phyloP scores from a whole-genome alignment of 2,888 invertebrate species.

The Argyra leucocephala region DNA sequence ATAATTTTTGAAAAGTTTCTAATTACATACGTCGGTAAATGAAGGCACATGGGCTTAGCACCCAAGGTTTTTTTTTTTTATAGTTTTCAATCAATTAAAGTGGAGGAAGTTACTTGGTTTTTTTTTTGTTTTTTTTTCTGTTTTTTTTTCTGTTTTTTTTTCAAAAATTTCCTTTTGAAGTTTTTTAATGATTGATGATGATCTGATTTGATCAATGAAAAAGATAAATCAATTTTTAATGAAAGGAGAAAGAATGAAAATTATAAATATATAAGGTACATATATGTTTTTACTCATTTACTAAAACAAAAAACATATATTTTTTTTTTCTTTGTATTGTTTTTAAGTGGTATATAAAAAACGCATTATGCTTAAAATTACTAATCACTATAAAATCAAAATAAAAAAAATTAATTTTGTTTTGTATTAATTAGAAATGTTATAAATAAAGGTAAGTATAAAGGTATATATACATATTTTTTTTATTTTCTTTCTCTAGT shows the following conservation, averaged over 20 bases:
- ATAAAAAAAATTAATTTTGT: background rate
- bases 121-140: background rate
- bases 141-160: background rate
- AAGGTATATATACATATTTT: no score
- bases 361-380: background rate
- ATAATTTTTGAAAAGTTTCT: background rate
- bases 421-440: background rate
- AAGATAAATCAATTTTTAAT: background rate
- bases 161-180: background rate
- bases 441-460: background rate
- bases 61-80: background rate
- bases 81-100: background rate
- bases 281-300: no score
- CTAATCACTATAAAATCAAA: background rate
- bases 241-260: background rate
- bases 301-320: background rate
- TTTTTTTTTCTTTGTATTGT: no score
- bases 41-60: background rate
- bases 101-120: background rate
- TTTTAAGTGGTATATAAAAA: no score
- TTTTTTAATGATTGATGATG: background rate
- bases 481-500: background rate
- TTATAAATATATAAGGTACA: background rate
- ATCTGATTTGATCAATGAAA: slow-evolving; percentile 3
- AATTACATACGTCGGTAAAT: background rate